phyloP scores from a whole-genome alignment of 2,113 vertebrate species.

The Himantopus leucocephalus region DNA sequence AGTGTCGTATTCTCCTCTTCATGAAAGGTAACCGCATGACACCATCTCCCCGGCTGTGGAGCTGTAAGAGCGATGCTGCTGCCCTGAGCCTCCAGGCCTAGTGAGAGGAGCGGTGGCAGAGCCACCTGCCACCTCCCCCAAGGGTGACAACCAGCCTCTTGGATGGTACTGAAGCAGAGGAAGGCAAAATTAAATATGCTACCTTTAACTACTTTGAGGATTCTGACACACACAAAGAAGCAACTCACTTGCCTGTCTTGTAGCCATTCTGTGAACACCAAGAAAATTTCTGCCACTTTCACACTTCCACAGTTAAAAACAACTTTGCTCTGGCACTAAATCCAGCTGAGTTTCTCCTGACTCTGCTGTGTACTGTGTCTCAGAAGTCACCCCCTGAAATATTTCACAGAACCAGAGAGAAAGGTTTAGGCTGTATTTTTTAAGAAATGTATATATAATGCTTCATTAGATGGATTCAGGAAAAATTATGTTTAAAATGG shows the following conservation, averaged over 20 bases:
- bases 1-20: not conserved
- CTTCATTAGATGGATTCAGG: not conserved
- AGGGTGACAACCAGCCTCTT: not conserved
- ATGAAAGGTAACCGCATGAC: rapidly evolving
- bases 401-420: not conserved
- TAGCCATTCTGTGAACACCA: not conserved
- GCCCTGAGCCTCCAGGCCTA: not conserved
- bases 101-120: not conserved
- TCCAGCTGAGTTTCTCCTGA: not conserved
- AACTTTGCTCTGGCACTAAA: not conserved
- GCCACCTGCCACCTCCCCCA: rapidly evolving
- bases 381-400: not conserved
- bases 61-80: not conserved
- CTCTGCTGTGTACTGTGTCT: not conserved
- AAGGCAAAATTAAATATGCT: not conserved
- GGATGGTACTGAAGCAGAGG: not conserved
- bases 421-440: not conserved
- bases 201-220: not conserved
- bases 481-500: not conserved
- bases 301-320: not conserved
- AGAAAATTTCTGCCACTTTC: not conserved
- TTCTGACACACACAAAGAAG: not conserved
- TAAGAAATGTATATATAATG: not conserved
- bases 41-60: not conserved
- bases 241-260: not conserved